Evolutionary conservation across 2,113 vertebrate genomes (phyloP).

Genomic region (Syngnathus floridae): DNA sequence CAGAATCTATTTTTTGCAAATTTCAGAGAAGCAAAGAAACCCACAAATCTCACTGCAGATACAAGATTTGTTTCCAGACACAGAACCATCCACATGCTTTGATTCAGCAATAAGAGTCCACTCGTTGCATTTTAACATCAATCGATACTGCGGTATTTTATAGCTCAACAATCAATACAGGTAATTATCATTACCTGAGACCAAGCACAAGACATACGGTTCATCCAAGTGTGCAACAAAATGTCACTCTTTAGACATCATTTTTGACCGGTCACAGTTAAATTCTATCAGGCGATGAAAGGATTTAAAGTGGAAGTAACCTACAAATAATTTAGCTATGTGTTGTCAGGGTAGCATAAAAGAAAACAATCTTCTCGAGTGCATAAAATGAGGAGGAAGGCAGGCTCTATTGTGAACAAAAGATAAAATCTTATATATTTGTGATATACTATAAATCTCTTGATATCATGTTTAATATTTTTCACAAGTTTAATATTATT

Average conservation of each 20-base stretch:
- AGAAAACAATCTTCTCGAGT: not conserved
- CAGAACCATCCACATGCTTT: not conserved
- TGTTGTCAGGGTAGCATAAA: too few species aligned
- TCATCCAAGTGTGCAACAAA: not conserved
- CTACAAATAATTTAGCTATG: not conserved
- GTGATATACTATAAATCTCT: not conserved
- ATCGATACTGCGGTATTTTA: not conserved
- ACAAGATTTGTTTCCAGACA: not conserved
- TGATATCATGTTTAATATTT: not conserved
- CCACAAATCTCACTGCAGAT: not conserved
- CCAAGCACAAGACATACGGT: not conserved
- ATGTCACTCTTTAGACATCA: not conserved
- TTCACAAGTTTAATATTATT: not conserved
- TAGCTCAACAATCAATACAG: not conserved
- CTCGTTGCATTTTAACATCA: not conserved
- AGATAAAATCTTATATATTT: not conserved
- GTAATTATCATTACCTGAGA: not conserved
- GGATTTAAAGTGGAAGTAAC: not conserved
- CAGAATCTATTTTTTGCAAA: not conserved
- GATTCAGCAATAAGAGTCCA: not conserved
- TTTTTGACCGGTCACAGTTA: too few species aligned
- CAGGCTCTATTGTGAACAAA: not conserved
- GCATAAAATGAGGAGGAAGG: not conserved
- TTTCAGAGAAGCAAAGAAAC: not conserved
- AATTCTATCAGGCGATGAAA: too few species aligned